Evolutionary conservation across 2,113 vertebrate genomes (phyloP), one percentile per base, ranked within the genome.

Genomic region (Odontophorus gujanensis): DNA sequence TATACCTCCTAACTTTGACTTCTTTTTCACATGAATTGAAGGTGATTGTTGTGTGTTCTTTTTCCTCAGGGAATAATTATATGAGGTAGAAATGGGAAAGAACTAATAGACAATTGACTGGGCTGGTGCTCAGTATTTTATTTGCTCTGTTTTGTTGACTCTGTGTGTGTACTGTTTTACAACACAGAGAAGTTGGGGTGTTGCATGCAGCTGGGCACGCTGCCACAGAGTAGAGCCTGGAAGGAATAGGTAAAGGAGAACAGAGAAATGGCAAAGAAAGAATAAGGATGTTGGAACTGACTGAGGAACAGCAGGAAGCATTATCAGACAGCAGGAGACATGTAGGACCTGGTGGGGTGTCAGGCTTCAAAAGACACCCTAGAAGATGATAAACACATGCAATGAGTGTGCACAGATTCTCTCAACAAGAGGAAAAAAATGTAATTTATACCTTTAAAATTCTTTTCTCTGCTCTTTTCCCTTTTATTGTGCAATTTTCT

Each of bases 31-130:
- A 30, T 7, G 6, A 8, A 61, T 65, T 85, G 32, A 80, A 42
- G 4, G 4, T 17, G 12, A 1, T 26, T 3, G 0, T 8, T 9
- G 11, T n/a, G 16, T 32, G 17, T 26, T 40, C 17, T 25, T 47
- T 55, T 74, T n/a, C 34, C 40, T 57, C 63, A 73, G 38, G 26
- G 74, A 81, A 8, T 12, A 87, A 65, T 3, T 24, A 36, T 20
- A 18, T 3, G 12, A 79, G 2, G 18, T 11, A 48, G 26, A 36
- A 17, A 81, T 6, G 51, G 17, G 17, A 76, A 87, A 91, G 3
- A 11, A 57, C 81, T 20, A 34, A 14, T 20, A 53, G 45, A 34
- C 58, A 42, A 81, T 48, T 89, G 67, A 82, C 1, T 28, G 72
- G 18, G 19, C 48, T 74, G 13, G 50, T 80, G 34, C 38, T 32